Base-by-base conservation (phyloP, 2,113 vertebrate species). In the Pseudorectes ferrugineus region DNA sequence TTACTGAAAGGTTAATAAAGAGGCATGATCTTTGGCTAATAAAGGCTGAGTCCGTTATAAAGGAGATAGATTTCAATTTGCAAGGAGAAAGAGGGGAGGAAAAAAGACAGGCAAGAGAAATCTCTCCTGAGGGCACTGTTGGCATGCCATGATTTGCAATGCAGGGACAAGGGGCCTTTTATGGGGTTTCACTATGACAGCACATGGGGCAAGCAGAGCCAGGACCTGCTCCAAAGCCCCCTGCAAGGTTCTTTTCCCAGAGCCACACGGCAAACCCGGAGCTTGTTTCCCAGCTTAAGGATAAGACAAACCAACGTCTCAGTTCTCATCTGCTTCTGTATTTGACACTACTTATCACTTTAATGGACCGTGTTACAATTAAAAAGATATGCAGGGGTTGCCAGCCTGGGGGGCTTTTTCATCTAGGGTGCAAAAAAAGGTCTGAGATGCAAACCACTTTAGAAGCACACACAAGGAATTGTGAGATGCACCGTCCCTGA, bases 1-100 rank as follows among this genome's bases (percentile, higher is more conserved):
- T 83, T 67, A 59, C 36, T 74, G 65, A 54, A 92, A 96, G 78
- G 78, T 88, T 92, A 96, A 96, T 80, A 61, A 89, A 95, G 43
- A 93, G 38, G 38, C 31, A 29, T 31, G 67, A 92, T 92, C 85
- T 66, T 83, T 29, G 31, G 66, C 62, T 95, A 95, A 94, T 65
- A 91, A 96, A 73, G 38, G 54, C 67, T 0, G 6, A 83, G 67
- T n/a, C 26, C 0, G 0, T 83, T 88, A 71, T 15, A 76, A 67
- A 77, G 72, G 36, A 89, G 67, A 83, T 49, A 57, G 9, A 66
- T 86, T 88, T 94, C 79, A 85, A 63, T 72, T 63, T 86, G 55
- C 35, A 80, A 45, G 15, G 43, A 78, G 35, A 72, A 70, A 75
- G n/a, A 11, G 10, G 8, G 1, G 3, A 21, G 14, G 2, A 0